Evolutionary conservation across 2,888 invertebrate species (phyloP).

Genomic region (Phyto melanocephala): DNA sequence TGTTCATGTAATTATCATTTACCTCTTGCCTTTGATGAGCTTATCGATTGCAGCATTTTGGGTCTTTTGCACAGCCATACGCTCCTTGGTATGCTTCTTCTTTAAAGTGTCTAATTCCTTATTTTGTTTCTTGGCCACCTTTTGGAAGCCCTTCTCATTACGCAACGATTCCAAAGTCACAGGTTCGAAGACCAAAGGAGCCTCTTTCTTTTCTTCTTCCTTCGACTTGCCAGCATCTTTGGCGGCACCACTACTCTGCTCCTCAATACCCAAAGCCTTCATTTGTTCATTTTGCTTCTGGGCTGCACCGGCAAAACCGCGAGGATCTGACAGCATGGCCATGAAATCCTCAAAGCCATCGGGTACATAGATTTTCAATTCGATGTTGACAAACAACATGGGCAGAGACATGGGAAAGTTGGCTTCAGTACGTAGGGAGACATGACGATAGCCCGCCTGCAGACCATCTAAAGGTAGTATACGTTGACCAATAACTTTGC

Average conservation of each 20-base stretch:
- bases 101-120: slow-evolving; percentile 95
- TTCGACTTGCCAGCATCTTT: slow-evolving; percentile 84
- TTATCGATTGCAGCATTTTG: slow-evolving; percentile 96
- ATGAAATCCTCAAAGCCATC: slow-evolving; percentile 99
- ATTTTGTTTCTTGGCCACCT: slow-evolving; percentile 95
- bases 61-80: slow-evolving; percentile 91
- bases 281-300: slow-evolving; percentile 94
- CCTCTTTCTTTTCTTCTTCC: slow-evolving; percentile 87
- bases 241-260: slow-evolving; percentile 83
- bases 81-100: slow-evolving; percentile 96
- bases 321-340: slow-evolving; percentile 97
- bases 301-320: slow-evolving; percentile 92
- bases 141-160: slow-evolving; percentile 93
- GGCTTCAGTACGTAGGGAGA: slow-evolving; percentile 97
- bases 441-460: slow-evolving; percentile 98
- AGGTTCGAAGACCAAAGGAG: slow-evolving; percentile 90
- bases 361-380: slow-evolving; percentile 99
- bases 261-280: slow-evolving; percentile 97
- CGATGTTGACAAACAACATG: slow-evolving; percentile 99
- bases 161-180: slow-evolving; percentile 92
- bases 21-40: slow-evolving; percentile 95
- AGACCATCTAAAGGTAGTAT: slow-evolving; percentile 98
- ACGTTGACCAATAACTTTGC: slow-evolving; percentile 96
- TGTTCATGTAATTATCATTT: slow-evolving; percentile 72
- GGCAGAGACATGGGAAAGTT: slow-evolving; percentile 99